phyloP scores from a whole-genome alignment of 2,113 vertebrate genomes.

The Bubalus kerabau region DNA sequence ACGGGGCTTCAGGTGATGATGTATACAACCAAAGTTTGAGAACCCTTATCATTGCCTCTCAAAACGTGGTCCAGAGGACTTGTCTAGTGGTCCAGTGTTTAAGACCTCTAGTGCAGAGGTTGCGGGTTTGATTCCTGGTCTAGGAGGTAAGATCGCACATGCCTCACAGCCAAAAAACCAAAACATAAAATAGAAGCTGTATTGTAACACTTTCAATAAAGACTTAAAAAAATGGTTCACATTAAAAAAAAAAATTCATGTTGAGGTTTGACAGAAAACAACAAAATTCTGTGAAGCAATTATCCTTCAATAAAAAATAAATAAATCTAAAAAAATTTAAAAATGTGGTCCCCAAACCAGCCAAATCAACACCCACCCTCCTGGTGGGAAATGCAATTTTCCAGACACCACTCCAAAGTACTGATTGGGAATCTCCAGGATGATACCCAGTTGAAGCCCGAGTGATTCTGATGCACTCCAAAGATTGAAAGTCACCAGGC shows the following conservation, averaged over 20 bases:
- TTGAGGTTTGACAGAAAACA: background rate
- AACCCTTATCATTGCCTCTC: background rate
- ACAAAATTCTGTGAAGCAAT: background rate
- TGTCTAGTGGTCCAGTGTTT: background rate
- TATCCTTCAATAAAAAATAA: background rate
- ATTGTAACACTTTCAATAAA: background rate
- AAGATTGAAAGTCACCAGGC: background rate
- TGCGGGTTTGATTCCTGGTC: background rate
- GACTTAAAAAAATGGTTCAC: background rate
- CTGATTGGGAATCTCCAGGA: background rate
- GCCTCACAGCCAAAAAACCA: background rate
- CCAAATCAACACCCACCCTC: background rate
- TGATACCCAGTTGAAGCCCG: background rate
- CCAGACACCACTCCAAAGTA: background rate
- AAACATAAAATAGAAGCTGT: background rate
- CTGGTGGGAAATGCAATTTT: background rate
- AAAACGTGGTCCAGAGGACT: background rate
- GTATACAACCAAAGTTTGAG: background rate
- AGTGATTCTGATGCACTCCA: background rate
- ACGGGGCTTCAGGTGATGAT: background rate
- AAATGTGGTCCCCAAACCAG: background rate
- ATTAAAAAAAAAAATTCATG: background rate
- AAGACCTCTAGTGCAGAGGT: background rate
- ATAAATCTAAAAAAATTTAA: background rate
- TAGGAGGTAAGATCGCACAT: background rate